Base-by-base conservation (phyloP, 2,888 invertebrate genomes). In the Marasmarcha lunaedactyla region DNA sequence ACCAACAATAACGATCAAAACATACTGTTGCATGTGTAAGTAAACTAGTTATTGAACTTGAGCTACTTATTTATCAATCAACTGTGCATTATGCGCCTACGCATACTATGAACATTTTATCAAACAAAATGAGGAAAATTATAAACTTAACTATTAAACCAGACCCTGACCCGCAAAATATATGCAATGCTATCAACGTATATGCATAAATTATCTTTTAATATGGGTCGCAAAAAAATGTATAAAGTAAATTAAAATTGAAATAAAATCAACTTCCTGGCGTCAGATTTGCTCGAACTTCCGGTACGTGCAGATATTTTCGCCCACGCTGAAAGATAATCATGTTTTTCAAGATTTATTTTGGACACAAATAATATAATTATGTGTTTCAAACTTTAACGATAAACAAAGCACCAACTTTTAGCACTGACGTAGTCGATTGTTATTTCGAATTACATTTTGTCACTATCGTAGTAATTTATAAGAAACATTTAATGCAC, bases 261-360 rank as follows among this genome's bases (percentile, higher is more conserved):
- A 30, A 30, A 30, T 13, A 27, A 42, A 30, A 38, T 33, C 25
- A 36, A 25, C 43, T 33, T 39, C 41, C 45, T 26, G 5, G 15
- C 30, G 30, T 9, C n/a, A 51, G 61, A 59, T 62, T 56, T 57
- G 51, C 45, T 39, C 36, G 33, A 47, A 15, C 38, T 14, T 40
- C 40, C 40, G 44, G 55, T 63, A 61, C 63, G 63, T 15, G 33
- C 39, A 42, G 63, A 63, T 64, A 58, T 10, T 46, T 15, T 40
- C 36, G 34, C 65, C 67, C 52, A 64, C 66, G 53, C 63, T n/a
- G 14, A 5, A 4, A 47, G 52, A 61, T 59, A 56, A 55, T 53
- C 30, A n/a, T n/a, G 30, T 11, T 30, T 30, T 3, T 7, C 7
- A 7, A 20, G 20, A 20, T 20, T 20, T 7, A 20, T 20, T 20